Evolutionary conservation across 2,113 vertebrate species (phyloP), one percentile per base, ranked within the genome.

Genomic region (Bostrychus sinensis): DNA sequence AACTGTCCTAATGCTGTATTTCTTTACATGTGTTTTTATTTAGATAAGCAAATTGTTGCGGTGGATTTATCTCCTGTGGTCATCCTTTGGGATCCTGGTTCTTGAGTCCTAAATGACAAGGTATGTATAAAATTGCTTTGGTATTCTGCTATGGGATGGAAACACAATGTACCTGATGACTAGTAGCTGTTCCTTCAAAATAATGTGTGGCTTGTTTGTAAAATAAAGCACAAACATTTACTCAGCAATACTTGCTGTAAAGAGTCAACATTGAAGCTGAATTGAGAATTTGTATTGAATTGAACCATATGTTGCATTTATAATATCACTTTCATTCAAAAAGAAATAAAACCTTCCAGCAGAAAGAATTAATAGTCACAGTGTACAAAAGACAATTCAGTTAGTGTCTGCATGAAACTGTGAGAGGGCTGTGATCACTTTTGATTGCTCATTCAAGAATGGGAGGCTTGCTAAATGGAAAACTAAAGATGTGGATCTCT

Each of bases 91-190:
- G 64, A 86, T 80, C 79, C 81, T 85, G 81, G 75, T 30, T 60
- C 74, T 78, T 71, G 56, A 79, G 62, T 86, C 81, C 84, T 90
- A 90, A 88, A 92, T 91, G 91, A 90, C 85, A 89, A 91, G 88
- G 91, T 91, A 87, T 42, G 36, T 61, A 28, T 3, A 43, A 32
- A 53, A 19, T 48, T 39, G 1, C 48, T 17, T n/a, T n/a, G n/a
- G n/a, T 4, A 7, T 13, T 10, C 61, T 59, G 64, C 66, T n/a
- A n/a, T n/a, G n/a, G n/a, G n/a, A n/a, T n/a, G 13, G 41, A 23
- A 38, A 82, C 56, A 34, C 9, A 65, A 78, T 67, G 62, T 72
- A 75, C 67, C 61, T 69, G 77, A 64, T 60, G 62, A 85, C 62
- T 30, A 36, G 69, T 63, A 38, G 23, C 11, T 13, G 39, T 17